These are phyloP conservation scores for Hyaena hyaena DNA, from an alignment of 2,113 vertebrate species.

Conservation along the genomic window DNA sequence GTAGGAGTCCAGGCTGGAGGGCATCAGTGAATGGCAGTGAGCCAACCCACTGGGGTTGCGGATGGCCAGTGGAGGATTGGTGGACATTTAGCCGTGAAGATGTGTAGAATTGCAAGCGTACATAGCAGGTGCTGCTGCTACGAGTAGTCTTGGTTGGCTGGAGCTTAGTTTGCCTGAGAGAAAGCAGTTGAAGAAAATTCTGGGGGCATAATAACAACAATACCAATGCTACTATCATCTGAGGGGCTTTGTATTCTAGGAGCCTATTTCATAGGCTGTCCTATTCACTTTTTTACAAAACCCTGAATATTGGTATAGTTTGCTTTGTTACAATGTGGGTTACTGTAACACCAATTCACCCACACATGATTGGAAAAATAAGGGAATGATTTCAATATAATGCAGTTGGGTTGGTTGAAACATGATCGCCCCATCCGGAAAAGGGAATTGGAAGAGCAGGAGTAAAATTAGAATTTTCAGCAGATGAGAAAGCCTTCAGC, in stretches of 20 bases:
- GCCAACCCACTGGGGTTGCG: accelerated
- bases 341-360: neutral
- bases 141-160: neutral
- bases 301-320: neutral
- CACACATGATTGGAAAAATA: neutral
- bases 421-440: neutral
- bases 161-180: neutral
- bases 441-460: neutral
- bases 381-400: neutral
- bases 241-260: neutral
- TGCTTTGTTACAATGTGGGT: neutral
- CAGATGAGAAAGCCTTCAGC: conserved; percentile 1
- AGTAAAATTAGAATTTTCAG: neutral
- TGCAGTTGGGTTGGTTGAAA: neutral
- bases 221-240: neutral
- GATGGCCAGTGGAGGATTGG: accelerated
- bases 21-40: no score
- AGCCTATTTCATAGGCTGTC: neutral
- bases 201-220: neutral
- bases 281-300: neutral
- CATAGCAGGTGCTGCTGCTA: accelerated
- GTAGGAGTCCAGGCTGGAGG: neutral
- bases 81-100: neutral
- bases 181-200: neutral
- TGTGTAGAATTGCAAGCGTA: neutral